Evolutionary conservation across 2,113 vertebrate genomes (phyloP).

Genomic region (Gobius niger): DNA sequence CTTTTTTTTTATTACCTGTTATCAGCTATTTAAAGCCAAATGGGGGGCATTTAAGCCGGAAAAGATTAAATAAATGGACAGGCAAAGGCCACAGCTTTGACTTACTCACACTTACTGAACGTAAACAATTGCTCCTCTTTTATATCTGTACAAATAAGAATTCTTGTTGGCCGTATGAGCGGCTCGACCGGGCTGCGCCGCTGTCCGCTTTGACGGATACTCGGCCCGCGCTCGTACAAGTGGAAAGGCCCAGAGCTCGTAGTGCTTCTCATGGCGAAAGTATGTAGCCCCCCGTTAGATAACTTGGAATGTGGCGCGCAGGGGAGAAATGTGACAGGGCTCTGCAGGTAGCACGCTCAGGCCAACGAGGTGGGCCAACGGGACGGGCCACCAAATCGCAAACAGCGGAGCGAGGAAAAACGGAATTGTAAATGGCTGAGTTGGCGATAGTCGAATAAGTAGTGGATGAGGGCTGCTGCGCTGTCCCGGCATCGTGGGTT

Average conservation of each 20-base stretch:
- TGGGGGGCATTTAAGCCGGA: background rate
- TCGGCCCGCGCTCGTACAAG: constrained; percentile 12
- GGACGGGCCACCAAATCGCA: constrained; percentile 2
- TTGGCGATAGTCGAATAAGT: too few species aligned
- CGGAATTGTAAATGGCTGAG: background rate
- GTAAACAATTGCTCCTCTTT: background rate
- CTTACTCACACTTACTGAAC: background rate
- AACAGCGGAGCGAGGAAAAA: background rate
- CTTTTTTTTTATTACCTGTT: background rate
- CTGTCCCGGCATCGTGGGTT: too few species aligned
- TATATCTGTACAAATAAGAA: too few species aligned
- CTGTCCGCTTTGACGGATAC: constrained; percentile 21
- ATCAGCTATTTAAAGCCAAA: background rate
- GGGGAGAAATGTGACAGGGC: constrained; percentile 78
- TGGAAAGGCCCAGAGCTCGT: constrained; percentile 28
- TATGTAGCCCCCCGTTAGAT: constrained; percentile 66
- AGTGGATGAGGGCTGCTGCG: too few species aligned
- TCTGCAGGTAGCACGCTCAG: constrained; percentile 72
- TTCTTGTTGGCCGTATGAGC: too few species aligned
- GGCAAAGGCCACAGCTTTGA: background rate
- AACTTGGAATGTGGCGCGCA: constrained; percentile 74
- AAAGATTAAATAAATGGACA: background rate
- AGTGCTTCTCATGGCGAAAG: constrained; percentile 49
- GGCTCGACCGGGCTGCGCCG: background rate
- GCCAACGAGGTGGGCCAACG: constrained; percentile 28